Conservation (phyloP, 2,797 vertebrate species). For the Poeciliopsis infans region DNA sequence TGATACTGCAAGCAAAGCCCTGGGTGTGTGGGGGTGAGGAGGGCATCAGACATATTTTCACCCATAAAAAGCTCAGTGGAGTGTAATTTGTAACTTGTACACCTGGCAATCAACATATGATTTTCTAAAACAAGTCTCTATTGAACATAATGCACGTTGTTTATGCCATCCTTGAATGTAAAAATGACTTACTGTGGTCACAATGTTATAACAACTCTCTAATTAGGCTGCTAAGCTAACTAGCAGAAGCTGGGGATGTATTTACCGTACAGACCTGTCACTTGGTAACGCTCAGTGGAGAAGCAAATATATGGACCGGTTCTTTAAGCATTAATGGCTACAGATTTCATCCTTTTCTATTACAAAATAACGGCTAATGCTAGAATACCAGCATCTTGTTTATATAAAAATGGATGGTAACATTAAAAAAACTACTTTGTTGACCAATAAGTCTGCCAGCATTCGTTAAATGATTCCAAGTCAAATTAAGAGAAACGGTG, state of each 20-base stretch:
- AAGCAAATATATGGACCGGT: conserved; percentile 16
- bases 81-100: background rate
- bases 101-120: background rate
- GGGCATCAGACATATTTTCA: background rate
- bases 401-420: background rate
- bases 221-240: conserved; percentile 2
- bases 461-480: conserved; percentile 21
- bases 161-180: background rate
- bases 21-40: too few species aligned
- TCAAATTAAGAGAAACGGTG: conserved; percentile 30
- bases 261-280: conserved; percentile 18
- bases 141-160: background rate
- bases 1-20: background rate
- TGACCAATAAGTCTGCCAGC: background rate
- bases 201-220: background rate
- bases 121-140: background rate
- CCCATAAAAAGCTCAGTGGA: background rate
- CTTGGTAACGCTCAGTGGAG: conserved; percentile 5
- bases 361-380: background rate
- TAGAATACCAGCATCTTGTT: background rate
- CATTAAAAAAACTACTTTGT: background rate
- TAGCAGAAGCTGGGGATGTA: background rate
- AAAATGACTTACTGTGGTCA: background rate
- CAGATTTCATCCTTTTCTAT: background rate
- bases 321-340: conserved; percentile 2